Evolutionary conservation across 2,888 invertebrate species (phyloP).

Genomic region (Syrista parreyssii): DNA sequence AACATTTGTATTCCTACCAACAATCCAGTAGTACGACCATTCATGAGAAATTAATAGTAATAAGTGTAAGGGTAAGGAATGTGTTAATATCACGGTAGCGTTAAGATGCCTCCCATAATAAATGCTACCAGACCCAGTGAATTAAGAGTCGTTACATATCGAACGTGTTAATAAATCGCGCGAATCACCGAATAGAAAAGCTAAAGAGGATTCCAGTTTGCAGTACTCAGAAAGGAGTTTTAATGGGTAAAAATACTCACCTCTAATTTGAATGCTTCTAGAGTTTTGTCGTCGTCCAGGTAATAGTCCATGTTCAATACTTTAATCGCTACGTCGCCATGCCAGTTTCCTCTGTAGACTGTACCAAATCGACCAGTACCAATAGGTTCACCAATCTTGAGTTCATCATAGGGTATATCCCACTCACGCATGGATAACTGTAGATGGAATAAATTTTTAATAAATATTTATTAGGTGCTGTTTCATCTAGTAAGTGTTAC

Average conservation of each 20-base stretch:
- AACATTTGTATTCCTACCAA: neutral
- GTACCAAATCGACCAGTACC: constrained; percentile 95
- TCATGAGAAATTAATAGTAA: neutral
- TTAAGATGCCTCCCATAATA: neutral
- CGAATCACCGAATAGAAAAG: neutral
- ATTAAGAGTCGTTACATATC: neutral
- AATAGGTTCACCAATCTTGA: constrained; percentile 87
- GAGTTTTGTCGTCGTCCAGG: constrained; percentile 84
- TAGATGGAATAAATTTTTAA: constrained; percentile 33
- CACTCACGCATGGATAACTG: constrained; percentile 93
- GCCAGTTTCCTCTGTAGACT: constrained; percentile 96
- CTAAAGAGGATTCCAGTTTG: neutral
- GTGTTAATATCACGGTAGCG: neutral
- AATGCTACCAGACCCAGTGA: neutral
- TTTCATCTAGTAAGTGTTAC: constrained; percentile 49
- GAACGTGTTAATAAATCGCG: neutral
- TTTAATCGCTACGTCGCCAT: constrained; percentile 98
- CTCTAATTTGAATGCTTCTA: constrained; percentile 96
- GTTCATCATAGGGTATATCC: constrained; percentile 98
- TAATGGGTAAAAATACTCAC: constrained; percentile 63
- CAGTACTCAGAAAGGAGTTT: constrained; percentile 1
- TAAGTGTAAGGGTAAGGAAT: neutral
- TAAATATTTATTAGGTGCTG: constrained; percentile 18
- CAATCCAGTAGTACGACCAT: neutral
- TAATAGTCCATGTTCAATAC: constrained; percentile 92